phyloP scores from a whole-genome alignment of 2,888 invertebrate genomes.

The Octodonta nipae region DNA sequence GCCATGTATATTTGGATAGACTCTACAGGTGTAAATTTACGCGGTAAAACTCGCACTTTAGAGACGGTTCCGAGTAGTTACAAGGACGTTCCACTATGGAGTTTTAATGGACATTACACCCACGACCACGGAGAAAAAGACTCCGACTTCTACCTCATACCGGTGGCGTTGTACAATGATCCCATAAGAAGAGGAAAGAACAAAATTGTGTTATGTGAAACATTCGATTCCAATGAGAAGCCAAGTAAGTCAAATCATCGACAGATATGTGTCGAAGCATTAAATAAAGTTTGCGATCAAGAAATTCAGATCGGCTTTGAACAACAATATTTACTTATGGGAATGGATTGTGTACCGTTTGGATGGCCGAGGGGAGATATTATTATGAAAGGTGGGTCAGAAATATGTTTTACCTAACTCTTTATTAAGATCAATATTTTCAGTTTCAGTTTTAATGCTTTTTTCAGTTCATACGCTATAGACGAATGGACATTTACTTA shows the following conservation, averaged over 20 bases:
- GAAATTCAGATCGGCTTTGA: slow-evolving; percentile 65
- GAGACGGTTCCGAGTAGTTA: slow-evolving; percentile 46
- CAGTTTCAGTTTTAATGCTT: no score
- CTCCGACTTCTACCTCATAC: slow-evolving; percentile 62
- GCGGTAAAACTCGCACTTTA: slow-evolving; percentile 57
- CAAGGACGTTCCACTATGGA: slow-evolving; percentile 59
- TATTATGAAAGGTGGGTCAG: no score
- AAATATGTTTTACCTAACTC: no score
- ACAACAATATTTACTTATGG: slow-evolving; percentile 49
- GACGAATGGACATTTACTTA: no score
- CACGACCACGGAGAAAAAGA: slow-evolving; percentile 27
- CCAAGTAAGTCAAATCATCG: slow-evolving; percentile 44
- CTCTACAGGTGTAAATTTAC: slow-evolving; percentile 53
- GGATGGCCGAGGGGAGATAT: no score
- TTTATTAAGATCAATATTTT: no score
- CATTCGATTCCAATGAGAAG: slow-evolving; percentile 50
- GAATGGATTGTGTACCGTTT: slow-evolving; percentile 47
- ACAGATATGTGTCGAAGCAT: slow-evolving; percentile 36
- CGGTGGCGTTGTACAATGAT: slow-evolving; percentile 65
- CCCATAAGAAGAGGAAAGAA: slow-evolving; percentile 65
- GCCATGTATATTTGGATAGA: slow-evolving; percentile 67
- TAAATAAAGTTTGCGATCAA: slow-evolving; percentile 46
- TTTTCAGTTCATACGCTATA: no score
- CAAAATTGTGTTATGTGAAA: slow-evolving; percentile 64
- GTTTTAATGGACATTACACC: slow-evolving; percentile 61